phyloP scores from a whole-genome alignment of 2,888 invertebrate genomes.

The Vanessa cardui region DNA sequence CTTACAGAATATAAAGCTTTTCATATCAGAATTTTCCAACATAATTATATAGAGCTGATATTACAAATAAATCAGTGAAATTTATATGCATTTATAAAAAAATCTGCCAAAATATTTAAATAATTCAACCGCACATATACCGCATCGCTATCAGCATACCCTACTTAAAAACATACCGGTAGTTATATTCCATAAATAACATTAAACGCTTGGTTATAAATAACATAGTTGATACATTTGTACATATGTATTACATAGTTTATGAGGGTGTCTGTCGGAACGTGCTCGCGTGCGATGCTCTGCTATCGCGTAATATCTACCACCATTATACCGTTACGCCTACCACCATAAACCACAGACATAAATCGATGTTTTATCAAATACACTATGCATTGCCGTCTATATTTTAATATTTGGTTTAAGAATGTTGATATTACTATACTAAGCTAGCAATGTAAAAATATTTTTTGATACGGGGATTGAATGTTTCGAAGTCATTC shows the following conservation, averaged over 20 bases:
- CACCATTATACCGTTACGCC: slow-evolving; percentile 41
- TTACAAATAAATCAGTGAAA: no score
- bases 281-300: slow-evolving; percentile 42
- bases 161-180: slow-evolving; percentile 31
- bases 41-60: no score
- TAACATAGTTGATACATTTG: slow-evolving; percentile 37
- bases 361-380: neutral
- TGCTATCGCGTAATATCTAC: slow-evolving; percentile 41
- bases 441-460: neutral
- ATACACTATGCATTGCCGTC: neutral
- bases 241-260: slow-evolving; percentile 34
- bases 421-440: neutral
- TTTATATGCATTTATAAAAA: no score
- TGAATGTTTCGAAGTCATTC: neutral
- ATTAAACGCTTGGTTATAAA: slow-evolving; percentile 39
- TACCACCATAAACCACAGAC: slow-evolving; percentile 25
- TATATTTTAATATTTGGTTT: neutral
- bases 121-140: slow-evolving; percentile 7
- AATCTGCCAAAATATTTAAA: neutral
- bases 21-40: no score
- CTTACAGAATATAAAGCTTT: no score
- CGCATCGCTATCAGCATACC: slow-evolving; percentile 14
- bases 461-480: neutral
- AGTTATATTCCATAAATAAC: slow-evolving; percentile 38
- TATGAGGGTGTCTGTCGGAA: slow-evolving; percentile 43